Evolutionary conservation across 1,140 invertebrate genomes (phyloP), one percentile per base, ranked within the genome.

Genomic region (Drosophila fuyamai): DNA sequence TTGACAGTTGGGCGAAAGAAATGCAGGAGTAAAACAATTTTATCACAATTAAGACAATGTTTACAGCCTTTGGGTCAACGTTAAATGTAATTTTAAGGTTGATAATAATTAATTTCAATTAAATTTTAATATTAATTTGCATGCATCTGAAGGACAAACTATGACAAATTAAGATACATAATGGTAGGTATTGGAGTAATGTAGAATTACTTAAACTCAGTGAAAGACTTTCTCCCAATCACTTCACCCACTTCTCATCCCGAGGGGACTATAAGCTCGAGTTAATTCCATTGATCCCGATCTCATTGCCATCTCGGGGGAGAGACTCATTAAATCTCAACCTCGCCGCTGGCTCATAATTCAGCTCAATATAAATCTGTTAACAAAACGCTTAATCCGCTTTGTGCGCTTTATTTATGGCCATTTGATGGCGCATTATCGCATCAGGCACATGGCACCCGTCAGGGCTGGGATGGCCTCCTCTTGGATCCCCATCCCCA

Each of bases 301-400:
- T 67, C 29, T 29, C 18, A 44, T 40, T 53, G 65, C 16, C 38
- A 56, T 27, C 41, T 65, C 36, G 7, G 14, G 46, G 47, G 38
- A 35, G 44, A 35, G 43, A 70, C 68, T 73, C 70, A 73, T 73
- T 73, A 61, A 73, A 73, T 73, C 56, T n/a, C 47, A 51, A 18
- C 38, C 29, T 51, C 56, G 46, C 66, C 67, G 13, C 57, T 48
- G 70, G 58, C 63, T 58, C 82, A 86, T 86, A 86, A 89, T 81
- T 86, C 83, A 86, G 76, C 63, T 83, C 83, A 86, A 86, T 86
- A 86, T 86, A 86, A 86, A 86, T 86, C 83, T 88, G 83, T 86
- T 86, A 86, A 90, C 84, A 88, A 88, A 88, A 88, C 84, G 84
- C 85, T 88, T 88, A 88, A 90, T 84, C 84, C 85, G 77, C 68